Evolutionary conservation across 2,888 invertebrate genomes (phyloP).

Genomic region (Drosophila conformis): DNA sequence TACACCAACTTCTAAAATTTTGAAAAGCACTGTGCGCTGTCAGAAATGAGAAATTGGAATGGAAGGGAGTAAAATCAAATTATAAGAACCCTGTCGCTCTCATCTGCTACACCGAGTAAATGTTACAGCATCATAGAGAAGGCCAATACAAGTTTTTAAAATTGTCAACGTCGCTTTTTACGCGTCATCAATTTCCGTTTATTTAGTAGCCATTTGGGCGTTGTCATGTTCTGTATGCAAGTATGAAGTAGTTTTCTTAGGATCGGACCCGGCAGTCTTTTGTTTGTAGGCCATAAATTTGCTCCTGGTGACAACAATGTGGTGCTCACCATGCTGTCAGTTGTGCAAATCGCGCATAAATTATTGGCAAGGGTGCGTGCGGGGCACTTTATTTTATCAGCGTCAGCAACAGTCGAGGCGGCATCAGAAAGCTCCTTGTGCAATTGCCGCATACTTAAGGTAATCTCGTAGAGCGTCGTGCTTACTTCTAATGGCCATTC

Average conservation of each 20-base stretch:
- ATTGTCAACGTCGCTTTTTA: conserved; percentile 75
- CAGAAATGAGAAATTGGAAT: neutral
- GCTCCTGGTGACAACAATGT: conserved; percentile 20
- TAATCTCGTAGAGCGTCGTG: conserved; percentile 72
- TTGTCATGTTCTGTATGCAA: conserved; percentile 27
- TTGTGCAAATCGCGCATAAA: conserved; percentile 66
- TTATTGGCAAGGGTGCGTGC: conserved; percentile 61
- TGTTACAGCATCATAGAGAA: conserved; percentile 22
- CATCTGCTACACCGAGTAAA: conserved; percentile 34
- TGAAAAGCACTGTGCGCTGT: neutral
- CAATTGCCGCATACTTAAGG: conserved; percentile 80
- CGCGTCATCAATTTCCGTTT: conserved; percentile 76
- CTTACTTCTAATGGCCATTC: conserved; percentile 79
- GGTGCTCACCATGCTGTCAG: conserved; percentile 32
- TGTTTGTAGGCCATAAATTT: conserved; percentile 74
- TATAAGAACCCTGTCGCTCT: conserved; percentile 8
- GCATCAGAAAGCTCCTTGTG: conserved; percentile 72
- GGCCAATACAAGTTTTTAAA: conserved; percentile 69
- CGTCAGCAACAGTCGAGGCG: conserved; percentile 25
- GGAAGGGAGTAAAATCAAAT: neutral
- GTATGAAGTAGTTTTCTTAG: conserved; percentile 55
- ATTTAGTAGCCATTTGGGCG: conserved; percentile 71
- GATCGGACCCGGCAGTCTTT: conserved; percentile 58
- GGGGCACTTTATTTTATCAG: conserved; percentile 66
- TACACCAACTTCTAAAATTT: neutral